Evolutionary conservation across 2,797 vertebrate genomes (phyloP).

Genomic region (Halcyon leucocephala): DNA sequence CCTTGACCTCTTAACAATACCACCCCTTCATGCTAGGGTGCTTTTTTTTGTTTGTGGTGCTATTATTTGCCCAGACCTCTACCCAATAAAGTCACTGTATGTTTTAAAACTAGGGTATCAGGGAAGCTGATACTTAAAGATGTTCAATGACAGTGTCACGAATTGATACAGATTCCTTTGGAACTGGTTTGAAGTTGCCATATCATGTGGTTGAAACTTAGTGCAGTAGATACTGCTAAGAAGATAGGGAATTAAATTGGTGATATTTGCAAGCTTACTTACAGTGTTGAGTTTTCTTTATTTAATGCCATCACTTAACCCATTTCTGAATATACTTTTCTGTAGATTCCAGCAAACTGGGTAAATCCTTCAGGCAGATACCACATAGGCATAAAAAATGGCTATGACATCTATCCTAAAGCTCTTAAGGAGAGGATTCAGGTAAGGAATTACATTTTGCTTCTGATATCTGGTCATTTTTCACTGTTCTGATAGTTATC

Average conservation of each 20-base stretch:
- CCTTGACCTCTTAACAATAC: background rate
- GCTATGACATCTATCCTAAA: constrained; percentile 98
- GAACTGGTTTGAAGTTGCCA: background rate
- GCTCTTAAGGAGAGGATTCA: constrained; percentile 97
- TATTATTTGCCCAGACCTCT: background rate
- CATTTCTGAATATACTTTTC: background rate
- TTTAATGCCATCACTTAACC: background rate
- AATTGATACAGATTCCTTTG: background rate
- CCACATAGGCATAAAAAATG: constrained; percentile 97
- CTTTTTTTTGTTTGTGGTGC: background rate
- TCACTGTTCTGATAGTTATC: background rate
- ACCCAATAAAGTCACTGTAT: background rate
- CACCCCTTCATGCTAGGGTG: background rate
- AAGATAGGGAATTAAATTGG: background rate
- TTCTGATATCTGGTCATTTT: background rate
- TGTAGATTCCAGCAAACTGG: constrained; percentile 90
- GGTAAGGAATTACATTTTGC: constrained; percentile 74
- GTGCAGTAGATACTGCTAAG: background rate
- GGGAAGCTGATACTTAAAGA: background rate
- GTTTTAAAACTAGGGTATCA: background rate
- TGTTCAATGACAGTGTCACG: background rate
- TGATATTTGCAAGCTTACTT: background rate
- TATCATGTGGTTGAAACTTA: background rate
- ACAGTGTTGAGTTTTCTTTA: background rate
- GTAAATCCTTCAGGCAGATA: constrained; percentile 94